phyloP scores from a whole-genome alignment of 2,113 vertebrate genomes.

The Equus przewalskii region DNA sequence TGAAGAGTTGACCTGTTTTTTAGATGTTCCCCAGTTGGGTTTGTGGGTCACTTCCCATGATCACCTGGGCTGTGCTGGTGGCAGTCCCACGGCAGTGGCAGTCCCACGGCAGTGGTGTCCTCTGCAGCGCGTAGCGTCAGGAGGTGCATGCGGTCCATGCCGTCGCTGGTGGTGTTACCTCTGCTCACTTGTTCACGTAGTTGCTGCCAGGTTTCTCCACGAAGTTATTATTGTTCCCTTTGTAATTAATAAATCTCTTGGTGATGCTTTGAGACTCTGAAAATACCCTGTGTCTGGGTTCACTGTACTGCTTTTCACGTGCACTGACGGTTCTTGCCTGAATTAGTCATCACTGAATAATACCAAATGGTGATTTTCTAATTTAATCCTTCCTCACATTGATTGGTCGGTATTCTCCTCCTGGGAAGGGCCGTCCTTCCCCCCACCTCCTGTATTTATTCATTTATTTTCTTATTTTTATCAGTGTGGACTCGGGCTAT shows the following conservation, averaged over 20 bases:
- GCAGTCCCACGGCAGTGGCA: rapidly evolving
- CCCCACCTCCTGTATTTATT: neutral
- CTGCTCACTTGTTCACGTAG: neutral
- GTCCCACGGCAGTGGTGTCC: neutral
- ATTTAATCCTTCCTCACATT: neutral
- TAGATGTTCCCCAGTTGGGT: neutral
- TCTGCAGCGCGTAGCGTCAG: neutral
- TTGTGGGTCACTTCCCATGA: rapidly evolving
- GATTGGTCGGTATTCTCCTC: neutral
- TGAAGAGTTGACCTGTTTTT: neutral
- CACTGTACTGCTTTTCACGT: no score
- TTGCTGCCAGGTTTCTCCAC: neutral
- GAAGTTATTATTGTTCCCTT: neutral
- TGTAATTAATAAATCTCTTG: neutral
- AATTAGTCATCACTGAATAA: neutral
- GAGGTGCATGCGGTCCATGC: rapidly evolving
- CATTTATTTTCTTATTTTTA: neutral
- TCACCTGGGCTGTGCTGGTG: neutral
- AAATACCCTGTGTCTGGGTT: neutral
- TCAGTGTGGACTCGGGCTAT: neutral
- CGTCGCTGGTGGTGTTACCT: rapidly evolving
- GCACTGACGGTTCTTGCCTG: neutral
- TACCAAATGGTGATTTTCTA: neutral
- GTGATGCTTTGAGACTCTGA: neutral
- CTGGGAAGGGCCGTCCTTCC: no score